These are phyloP conservation scores for Misgurnus anguillicaudatus DNA, from an alignment of 2,113 vertebrate genomes.

Conservation along the genomic window DNA sequence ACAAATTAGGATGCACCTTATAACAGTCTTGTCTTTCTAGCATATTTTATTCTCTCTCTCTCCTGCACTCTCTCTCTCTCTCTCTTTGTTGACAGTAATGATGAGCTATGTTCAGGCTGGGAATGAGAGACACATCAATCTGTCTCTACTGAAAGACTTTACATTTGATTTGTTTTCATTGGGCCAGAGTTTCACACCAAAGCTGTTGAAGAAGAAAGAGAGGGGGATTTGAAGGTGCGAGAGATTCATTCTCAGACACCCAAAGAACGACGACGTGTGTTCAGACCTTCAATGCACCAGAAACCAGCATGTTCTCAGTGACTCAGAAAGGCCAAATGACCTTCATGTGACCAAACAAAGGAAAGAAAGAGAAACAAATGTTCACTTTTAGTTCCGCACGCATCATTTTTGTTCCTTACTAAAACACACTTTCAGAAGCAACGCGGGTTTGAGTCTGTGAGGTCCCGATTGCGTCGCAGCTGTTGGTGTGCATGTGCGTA, in stretches of 20 bases:
- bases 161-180: slow-evolving; percentile 53
- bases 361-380: not conserved
- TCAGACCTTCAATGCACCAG: slow-evolving; percentile 12
- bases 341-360: not conserved
- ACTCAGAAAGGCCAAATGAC: not conserved
- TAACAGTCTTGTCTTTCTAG: slow-evolving; percentile 3
- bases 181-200: slow-evolving; percentile 21
- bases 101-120: slow-evolving; percentile 56
- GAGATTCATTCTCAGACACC: slow-evolving; percentile 5
- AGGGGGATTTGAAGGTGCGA: not conserved
- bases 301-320: slow-evolving; percentile 26
- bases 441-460: slow-evolving; percentile 23
- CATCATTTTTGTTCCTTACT: slow-evolving; percentile 32
- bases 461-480: slow-evolving; percentile 34
- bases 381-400: not conserved
- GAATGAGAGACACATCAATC: slow-evolving; percentile 56
- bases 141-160: slow-evolving; percentile 51
- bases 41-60: slow-evolving; percentile 23
- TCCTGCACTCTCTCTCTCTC: slow-evolving; percentile 2
- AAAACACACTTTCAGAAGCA: slow-evolving; percentile 34
- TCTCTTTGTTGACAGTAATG: slow-evolving; percentile 51
- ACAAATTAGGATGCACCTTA: not conserved
- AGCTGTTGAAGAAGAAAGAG: not conserved
- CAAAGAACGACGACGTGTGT: slow-evolving; percentile 4
- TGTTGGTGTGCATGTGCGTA: slow-evolving; percentile 31